These are phyloP conservation scores for Drosophila tanythrix DNA, from an alignment of 2,888 invertebrate species.

Conservation along the genomic window DNA sequence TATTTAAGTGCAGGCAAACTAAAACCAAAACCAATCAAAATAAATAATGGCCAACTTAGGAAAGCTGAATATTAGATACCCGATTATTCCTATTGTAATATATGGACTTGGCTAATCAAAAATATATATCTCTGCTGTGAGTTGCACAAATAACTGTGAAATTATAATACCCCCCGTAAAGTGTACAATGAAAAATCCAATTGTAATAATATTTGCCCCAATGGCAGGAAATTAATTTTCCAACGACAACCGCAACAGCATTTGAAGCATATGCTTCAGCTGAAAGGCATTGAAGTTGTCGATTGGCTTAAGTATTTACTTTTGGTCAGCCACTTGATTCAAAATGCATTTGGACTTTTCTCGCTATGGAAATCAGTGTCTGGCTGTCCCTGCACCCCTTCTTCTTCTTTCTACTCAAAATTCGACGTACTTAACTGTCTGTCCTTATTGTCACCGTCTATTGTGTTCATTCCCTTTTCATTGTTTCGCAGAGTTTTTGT, in stretches of 20 bases:
- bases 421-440: background rate
- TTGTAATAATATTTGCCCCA: conserved; percentile 55
- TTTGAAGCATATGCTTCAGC: conserved; percentile 7
- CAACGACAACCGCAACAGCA: conserved; percentile 21
- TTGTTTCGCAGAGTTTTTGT: conserved; percentile 33
- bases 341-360: background rate
- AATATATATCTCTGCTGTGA: background rate
- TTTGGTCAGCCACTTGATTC: conserved; percentile 10
- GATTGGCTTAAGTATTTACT: conserved; percentile 10
- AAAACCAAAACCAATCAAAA: conserved; percentile 11
- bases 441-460: background rate
- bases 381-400: background rate
- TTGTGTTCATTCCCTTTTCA: conserved; percentile 8
- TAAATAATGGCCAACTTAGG: background rate
- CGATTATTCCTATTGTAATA: background rate
- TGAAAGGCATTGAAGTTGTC: conserved; percentile 1
- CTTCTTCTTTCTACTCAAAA: background rate
- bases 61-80: background rate
- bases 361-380: background rate
- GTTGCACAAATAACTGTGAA: background rate
- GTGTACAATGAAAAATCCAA: conserved; percentile 25
- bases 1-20: conserved; percentile 44
- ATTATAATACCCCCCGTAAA: background rate
- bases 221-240: conserved; percentile 60
- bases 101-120: background rate